Evolutionary conservation across 2,888 invertebrate species (phyloP), one percentile per base, ranked within the genome.

Genomic region (Hyposoter didymator): DNA sequence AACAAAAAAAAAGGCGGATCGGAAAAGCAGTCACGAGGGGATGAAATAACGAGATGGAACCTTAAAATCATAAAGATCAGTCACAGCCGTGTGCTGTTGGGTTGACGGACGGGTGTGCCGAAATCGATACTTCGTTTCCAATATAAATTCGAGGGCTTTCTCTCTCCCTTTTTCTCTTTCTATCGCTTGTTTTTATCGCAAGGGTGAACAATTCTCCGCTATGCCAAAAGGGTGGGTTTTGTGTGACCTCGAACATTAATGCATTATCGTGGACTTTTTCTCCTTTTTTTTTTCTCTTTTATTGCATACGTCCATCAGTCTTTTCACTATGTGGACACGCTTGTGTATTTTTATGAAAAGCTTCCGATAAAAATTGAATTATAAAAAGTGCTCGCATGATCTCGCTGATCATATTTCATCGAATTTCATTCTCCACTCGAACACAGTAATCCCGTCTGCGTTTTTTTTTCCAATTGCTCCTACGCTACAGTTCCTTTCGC

Each of bases 101-200:
- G 87, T 88, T 88, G 87, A 86, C 87, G 90, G 90, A 88, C 87
- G 87, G 88, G 89, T 89, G 90, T 89, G 91, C 89, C 89, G 91
- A 91, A 92, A 93, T 93, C 93, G 92, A 92, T 93, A 93, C 92
- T 91, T 91, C 91, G 92, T 92, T 92, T 92, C 90, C 90, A 92
- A 92, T 92, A 93, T 92, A 92, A 92, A 93, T 93, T 92, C 90
- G 90, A 67, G 91, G 90, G 90, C 88, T 90, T 89, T 90, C 66
- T 83, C 90, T 90, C 89, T 90, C 90, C 90, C 90, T 90, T 90
- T 78, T 74, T 83, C 70, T 49, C 47, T 82, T 28, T 22, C 55
- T 22, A 28, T 55, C 67, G n/a, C 66, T 69, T 82, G 80, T 80
- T 85, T 83, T 83, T 69, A 73, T 72, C 67, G 74, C 74, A 78